These are phyloP conservation scores for Esox masquinongy DNA, from an alignment of 2,797 vertebrate species.

Conservation along the genomic window DNA sequence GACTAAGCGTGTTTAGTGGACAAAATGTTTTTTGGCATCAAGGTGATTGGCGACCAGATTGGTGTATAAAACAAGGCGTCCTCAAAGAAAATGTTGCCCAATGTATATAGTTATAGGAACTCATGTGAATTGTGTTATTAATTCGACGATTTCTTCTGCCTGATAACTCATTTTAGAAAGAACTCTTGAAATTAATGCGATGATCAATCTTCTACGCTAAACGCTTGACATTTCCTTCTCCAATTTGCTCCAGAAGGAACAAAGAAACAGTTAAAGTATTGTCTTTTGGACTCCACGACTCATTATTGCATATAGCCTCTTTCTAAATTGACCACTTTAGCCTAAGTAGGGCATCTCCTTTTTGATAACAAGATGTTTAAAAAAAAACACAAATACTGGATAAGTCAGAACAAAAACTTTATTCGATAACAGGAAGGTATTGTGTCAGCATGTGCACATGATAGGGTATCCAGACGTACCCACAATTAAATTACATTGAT, in stretches of 20 bases:
- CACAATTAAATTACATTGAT: not conserved
- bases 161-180: slow-evolving; percentile 18
- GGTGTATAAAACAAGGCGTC: not conserved
- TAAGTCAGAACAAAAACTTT: not conserved
- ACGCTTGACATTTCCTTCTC: slow-evolving; percentile 63
- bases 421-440: not conserved
- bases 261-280: slow-evolving; percentile 49
- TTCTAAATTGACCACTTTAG: not conserved
- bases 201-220: slow-evolving; percentile 70
- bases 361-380: not conserved
- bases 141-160: slow-evolving; percentile 8
- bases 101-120: not conserved
- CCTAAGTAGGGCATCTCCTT: not conserved
- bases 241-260: slow-evolving; percentile 61
- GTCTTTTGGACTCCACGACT: not conserved
- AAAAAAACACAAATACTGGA: not conserved
- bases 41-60: not conserved
- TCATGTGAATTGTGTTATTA: not conserved
- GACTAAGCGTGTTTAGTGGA: not conserved
- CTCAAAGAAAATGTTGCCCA: not conserved
- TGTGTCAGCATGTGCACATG: not conserved
- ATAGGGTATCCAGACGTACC: not conserved
- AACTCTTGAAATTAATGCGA: slow-evolving; percentile 43
- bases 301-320: not conserved
- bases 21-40: not conserved